phyloP scores from a whole-genome alignment of 2,888 invertebrate genomes.

The Xanthia togata region DNA sequence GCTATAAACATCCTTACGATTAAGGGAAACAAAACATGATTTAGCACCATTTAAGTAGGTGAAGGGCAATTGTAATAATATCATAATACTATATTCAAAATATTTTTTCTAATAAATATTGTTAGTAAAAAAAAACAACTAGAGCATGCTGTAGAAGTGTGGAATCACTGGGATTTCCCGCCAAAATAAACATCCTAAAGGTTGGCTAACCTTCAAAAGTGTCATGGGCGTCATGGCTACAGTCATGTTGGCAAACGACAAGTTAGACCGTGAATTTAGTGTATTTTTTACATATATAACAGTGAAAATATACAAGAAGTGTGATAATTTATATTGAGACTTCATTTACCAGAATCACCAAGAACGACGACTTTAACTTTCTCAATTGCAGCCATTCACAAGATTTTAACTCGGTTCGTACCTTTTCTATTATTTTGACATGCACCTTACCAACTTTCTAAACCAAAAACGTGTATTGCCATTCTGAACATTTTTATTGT shows the following conservation, averaged over 20 bases:
- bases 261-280: constrained; percentile 68
- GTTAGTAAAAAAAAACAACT: no score
- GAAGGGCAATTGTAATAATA: background rate
- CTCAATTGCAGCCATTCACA: constrained; percentile 95
- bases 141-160: background rate
- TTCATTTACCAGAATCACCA: constrained; percentile 95
- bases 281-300: constrained; percentile 59
- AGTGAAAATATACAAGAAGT: constrained; percentile 65
- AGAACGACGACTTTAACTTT: constrained; percentile 97
- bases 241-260: constrained; percentile 80
- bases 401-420: constrained; percentile 74
- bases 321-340: constrained; percentile 66
- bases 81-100: background rate
- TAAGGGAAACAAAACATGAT: background rate
- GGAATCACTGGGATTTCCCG: constrained; percentile 64
- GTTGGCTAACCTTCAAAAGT: constrained; percentile 80
- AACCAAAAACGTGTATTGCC: constrained; percentile 45
- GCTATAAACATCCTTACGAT: background rate
- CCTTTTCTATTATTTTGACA: constrained; percentile 80
- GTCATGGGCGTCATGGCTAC: constrained; percentile 80
- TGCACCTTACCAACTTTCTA: constrained; percentile 66
- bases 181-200: constrained; percentile 65
- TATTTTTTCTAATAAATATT: background rate
- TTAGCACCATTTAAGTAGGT: background rate
- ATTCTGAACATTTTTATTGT: constrained; percentile 4